phyloP scores from a whole-genome alignment of 2,888 invertebrate species.

The Mimachlamys varia region DNA sequence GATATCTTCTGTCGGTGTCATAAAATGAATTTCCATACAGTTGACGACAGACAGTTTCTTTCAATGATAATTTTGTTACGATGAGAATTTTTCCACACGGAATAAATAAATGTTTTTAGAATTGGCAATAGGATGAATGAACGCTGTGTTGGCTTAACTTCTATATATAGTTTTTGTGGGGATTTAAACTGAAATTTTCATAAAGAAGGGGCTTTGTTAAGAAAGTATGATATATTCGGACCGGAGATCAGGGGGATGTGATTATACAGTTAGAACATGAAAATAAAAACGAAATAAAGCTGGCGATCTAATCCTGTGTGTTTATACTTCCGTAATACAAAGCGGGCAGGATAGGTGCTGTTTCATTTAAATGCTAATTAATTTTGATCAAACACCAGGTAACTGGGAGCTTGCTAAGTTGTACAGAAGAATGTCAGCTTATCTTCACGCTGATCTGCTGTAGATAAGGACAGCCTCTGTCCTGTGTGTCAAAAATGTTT shows the following conservation, averaged over 20 bases:
- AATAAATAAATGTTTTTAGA: background rate
- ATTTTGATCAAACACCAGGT: constrained; percentile 28
- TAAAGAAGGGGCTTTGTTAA: background rate
- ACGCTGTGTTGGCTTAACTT: background rate
- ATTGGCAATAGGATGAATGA: constrained; percentile 4
- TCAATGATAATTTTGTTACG: background rate
- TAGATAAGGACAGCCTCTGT: background rate
- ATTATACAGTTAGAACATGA: background rate
- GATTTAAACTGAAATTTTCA: constrained; percentile 17
- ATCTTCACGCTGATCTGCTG: background rate
- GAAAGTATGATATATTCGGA: background rate
- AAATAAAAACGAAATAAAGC: constrained; percentile 34
- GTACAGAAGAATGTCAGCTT: background rate
- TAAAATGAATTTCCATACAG: background rate
- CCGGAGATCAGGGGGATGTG: background rate
- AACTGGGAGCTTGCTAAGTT: background rate
- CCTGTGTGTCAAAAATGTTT: background rate
- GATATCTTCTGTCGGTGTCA: background rate
- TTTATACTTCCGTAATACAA: constrained; percentile 21
- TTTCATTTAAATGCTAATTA: constrained; percentile 36
- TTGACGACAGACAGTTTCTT: background rate
- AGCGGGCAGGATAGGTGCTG: background rate
- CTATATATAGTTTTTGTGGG: background rate
- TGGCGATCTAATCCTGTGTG: background rate
- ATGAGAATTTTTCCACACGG: background rate